A percentile compares a stretch with the other conserved stretches of the same genome.
phyloP scores from a whole-genome alignment of 2,797 vertebrate species.

The Gouania willdenowi region DNA sequence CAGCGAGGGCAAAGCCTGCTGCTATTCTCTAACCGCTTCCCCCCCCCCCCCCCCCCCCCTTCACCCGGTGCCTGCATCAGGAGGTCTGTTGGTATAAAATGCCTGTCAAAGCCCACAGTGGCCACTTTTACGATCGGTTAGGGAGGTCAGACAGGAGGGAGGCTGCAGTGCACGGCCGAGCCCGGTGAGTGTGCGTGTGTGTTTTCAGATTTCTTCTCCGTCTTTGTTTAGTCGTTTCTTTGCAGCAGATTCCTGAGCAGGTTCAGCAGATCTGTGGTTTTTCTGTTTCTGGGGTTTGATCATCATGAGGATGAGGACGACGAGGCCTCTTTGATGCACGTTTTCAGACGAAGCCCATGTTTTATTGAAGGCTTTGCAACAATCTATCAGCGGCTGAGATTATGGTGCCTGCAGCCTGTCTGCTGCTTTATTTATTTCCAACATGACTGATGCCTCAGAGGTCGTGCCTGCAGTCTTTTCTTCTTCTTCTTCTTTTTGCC shows the following conservation, averaged over 20 bases:
- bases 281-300: not conserved
- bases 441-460: not conserved
- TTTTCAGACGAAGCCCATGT: not conserved
- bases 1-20: slow-evolving; percentile 1
- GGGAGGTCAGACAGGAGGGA: slow-evolving; percentile 65
- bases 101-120: slow-evolving; percentile 74
- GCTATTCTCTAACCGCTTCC: not conserved
- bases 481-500: too few relatives aligned
- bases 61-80: slow-evolving; percentile 38
- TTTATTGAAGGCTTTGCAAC: slow-evolving; percentile 6
- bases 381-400: not conserved
- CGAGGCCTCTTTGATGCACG: slow-evolving; percentile 5
- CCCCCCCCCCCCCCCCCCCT: not conserved
- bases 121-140: slow-evolving; percentile 75
- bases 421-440: not conserved
- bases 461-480: not conserved
- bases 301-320: not conserved
- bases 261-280: slow-evolving; percentile 7
- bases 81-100: slow-evolving; percentile 64
- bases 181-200: slow-evolving; percentile 55
- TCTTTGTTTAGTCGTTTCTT: too few relatives aligned
- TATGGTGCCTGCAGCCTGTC: too few relatives aligned
- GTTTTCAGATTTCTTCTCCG: too few relatives aligned
- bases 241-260: slow-evolving; percentile 11
- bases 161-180: slow-evolving; percentile 40